A percentile compares a stretch with the other conserved stretches of the same genome.
phyloP scores from a whole-genome alignment of 2,888 invertebrate species.

The Mimachlamys varia region DNA sequence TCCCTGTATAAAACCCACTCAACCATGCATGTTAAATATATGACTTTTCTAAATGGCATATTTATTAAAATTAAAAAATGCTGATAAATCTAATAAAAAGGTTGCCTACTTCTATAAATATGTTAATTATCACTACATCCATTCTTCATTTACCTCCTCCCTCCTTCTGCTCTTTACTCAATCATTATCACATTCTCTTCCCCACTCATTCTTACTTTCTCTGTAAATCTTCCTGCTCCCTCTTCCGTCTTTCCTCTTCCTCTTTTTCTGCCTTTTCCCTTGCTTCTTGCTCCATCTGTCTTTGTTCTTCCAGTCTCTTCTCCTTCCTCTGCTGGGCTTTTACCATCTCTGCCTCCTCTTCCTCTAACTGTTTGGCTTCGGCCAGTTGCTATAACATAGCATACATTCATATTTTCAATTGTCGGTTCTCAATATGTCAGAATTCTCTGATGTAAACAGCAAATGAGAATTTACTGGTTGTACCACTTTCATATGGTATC shows the following conservation, averaged over 20 bases:
- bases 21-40: too few relatives aligned
- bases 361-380: slow-evolving; percentile 64
- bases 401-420: background rate
- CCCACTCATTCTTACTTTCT: slow-evolving; percentile 60
- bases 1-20: too few relatives aligned
- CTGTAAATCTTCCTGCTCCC: slow-evolving; percentile 70
- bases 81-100: too few relatives aligned
- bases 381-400: slow-evolving; percentile 45
- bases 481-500: too few relatives aligned
- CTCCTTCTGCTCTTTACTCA: too few relatives aligned
- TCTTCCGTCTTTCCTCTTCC: slow-evolving; percentile 69
- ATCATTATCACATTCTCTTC: background rate
- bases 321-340: slow-evolving; percentile 56
- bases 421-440: too few relatives aligned
- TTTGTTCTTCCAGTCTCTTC: slow-evolving; percentile 62
- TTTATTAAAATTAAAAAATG: too few relatives aligned
- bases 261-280: slow-evolving; percentile 57
- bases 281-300: slow-evolving; percentile 64
- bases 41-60: background rate
- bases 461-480: too few relatives aligned
- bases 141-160: too few relatives aligned
- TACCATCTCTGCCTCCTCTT: slow-evolving; percentile 59
- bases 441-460: too few relatives aligned
- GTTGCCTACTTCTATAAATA: too few relatives aligned
- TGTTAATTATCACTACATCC: too few relatives aligned